Percentiles rank a stretch among this genome's conserved stretches.
These are phyloP conservation scores for Ochotona princeps DNA, from an alignment of 2,113 vertebrate genomes.

Conservation along the genomic window DNA sequence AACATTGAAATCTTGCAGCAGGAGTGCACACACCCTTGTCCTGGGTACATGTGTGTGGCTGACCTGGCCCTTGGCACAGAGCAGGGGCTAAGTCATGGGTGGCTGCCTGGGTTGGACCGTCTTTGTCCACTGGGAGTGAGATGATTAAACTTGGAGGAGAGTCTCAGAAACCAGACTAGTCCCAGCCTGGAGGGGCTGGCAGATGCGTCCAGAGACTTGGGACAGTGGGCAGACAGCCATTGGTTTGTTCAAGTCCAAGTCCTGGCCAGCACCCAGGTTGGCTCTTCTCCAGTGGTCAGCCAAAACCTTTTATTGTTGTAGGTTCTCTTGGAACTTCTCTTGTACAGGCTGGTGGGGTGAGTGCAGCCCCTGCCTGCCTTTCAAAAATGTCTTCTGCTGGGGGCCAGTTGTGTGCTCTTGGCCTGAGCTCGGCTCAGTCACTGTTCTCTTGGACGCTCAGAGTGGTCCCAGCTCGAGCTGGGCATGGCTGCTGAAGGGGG, in stretches of 20 bases:
- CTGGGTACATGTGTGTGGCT: neutral
- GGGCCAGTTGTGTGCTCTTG: neutral
- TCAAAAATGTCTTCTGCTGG: neutral
- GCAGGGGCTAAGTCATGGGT: neutral
- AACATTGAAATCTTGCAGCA: neutral
- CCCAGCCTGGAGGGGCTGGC: neutral
- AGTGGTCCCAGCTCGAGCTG: rapidly evolving
- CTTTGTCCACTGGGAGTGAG: neutral
- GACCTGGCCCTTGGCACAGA: neutral
- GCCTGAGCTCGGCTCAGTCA: neutral
- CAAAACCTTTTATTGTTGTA: neutral
- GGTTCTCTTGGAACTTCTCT: neutral
- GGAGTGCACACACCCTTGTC: rapidly evolving
- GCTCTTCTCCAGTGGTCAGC: neutral
- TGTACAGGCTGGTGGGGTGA: neutral
- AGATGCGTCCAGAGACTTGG: neutral
- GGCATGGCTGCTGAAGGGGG: neutral
- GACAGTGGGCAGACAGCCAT: no score
- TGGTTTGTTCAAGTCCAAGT: neutral
- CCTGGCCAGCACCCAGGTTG: neutral
- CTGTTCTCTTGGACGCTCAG: neutral
- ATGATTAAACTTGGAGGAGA: neutral
- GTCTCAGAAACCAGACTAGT: neutral
- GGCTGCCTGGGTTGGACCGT: neutral
- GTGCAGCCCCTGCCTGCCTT: no score